A percentile compares a stretch with the other conserved stretches of the same genome.
Conservation (phyloP, 1,140 invertebrate species). For the Aphidius ervi region DNA sequence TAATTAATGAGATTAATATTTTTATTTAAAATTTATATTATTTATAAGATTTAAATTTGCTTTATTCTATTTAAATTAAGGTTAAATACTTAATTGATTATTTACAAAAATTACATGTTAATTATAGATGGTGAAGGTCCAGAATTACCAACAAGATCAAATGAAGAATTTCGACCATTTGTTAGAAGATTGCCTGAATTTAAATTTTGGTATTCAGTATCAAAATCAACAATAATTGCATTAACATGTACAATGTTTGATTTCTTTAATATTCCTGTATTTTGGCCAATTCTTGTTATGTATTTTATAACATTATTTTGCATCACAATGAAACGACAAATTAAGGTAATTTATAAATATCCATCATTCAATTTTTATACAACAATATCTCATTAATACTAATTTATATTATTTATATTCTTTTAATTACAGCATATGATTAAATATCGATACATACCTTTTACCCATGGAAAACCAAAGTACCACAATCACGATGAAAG, state of each 20-base stretch:
- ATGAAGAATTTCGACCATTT: slow-evolving; percentile 98
- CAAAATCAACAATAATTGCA: slow-evolving; percentile 90
- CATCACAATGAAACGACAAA: slow-evolving; percentile 99
- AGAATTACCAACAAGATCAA: slow-evolving; percentile 87
- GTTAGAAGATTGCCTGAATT: slow-evolving; percentile 97
- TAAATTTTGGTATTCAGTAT: slow-evolving; percentile 98
- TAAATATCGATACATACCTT: slow-evolving; percentile 97
- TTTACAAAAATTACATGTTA: neutral
- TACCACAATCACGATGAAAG: slow-evolving; percentile 68
- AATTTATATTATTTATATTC: slow-evolving; percentile 21
- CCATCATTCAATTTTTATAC: slow-evolving; percentile 9
- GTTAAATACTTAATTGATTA: slow-evolving; percentile 18
- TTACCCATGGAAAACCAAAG: slow-evolving; percentile 95
- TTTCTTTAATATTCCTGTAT: slow-evolving; percentile 98
- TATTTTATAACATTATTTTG: slow-evolving; percentile 98
- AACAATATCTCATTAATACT: slow-evolving; percentile 9
- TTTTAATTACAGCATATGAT: slow-evolving; percentile 92
- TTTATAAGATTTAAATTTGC: too few relatives aligned
- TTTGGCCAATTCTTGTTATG: slow-evolving; percentile 99
- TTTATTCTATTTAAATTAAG: too few relatives aligned
- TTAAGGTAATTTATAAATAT: slow-evolving; percentile 70
- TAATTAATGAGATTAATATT: slow-evolving; percentile 5
- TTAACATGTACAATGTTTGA: slow-evolving; percentile 95
- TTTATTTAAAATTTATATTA: slow-evolving; percentile 8
- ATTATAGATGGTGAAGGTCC: slow-evolving; percentile 75